Evolutionary conservation across 2,888 invertebrate species (phyloP).

Genomic region (Steinernema hermaphroditum): DNA sequence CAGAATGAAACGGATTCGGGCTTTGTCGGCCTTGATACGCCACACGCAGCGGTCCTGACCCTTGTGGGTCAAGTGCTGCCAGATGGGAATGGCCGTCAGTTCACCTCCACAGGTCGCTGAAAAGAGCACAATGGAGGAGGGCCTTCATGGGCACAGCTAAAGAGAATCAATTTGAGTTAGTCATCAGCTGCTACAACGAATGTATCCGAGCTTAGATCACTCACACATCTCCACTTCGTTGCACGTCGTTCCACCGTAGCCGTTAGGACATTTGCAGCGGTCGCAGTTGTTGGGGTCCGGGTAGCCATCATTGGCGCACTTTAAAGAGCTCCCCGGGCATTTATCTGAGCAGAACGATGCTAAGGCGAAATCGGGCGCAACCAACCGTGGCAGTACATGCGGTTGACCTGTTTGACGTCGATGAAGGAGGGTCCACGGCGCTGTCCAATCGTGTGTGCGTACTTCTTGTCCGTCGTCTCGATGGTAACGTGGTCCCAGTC

Average conservation of each 20-base stretch:
- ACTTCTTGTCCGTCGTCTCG: conserved; percentile 51
- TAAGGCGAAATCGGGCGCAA: neutral
- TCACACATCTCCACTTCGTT: conserved; percentile 35
- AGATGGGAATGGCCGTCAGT: conserved; percentile 48
- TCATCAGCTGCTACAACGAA: no score
- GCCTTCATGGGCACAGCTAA: no score
- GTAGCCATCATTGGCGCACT: conserved; percentile 59
- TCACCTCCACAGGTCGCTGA: conserved; percentile 54
- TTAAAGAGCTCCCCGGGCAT: conserved; percentile 39
- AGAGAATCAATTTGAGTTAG: no score
- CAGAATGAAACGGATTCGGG: conserved; percentile 54
- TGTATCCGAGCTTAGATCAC: no score
- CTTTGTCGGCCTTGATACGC: conserved; percentile 53
- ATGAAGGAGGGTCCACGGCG: conserved; percentile 56
- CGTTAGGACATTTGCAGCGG: conserved; percentile 56
- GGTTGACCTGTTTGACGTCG: conserved; percentile 62
- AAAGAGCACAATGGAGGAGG: no score
- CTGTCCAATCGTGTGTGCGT: conserved; percentile 61
- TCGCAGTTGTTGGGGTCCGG: conserved; percentile 60
- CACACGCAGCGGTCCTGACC: conserved; percentile 61
- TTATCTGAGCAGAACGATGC: conserved; percentile 47
- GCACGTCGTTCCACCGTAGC: conserved; percentile 38
- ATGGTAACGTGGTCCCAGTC: conserved; percentile 60
- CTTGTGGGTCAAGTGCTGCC: conserved; percentile 63
- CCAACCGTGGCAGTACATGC: conserved; percentile 59